These are phyloP conservation scores for Nomada fabriciana DNA, from an alignment of 2,888 invertebrate genomes.

Conservation along the genomic window DNA sequence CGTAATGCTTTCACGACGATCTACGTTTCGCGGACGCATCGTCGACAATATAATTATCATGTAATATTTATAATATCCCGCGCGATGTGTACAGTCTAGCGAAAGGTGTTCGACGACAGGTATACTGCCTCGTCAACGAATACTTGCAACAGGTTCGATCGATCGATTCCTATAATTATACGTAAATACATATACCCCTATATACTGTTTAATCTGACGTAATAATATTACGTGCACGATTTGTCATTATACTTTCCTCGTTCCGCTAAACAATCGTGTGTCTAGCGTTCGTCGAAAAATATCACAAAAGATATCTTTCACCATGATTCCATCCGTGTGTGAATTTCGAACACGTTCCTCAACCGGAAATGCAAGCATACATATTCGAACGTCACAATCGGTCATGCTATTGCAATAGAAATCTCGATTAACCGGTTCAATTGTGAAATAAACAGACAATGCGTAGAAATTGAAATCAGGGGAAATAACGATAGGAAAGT, in stretches of 20 bases:
- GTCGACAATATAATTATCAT: conserved; percentile 10
- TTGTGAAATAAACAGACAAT: too few relatives aligned
- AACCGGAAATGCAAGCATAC: conserved; percentile 29
- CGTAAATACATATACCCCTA: conserved; percentile 24
- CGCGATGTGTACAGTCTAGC: conserved; percentile 23
- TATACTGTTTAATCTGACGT: conserved; percentile 6
- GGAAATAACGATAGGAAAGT: too few relatives aligned
- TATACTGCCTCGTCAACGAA: neutral
- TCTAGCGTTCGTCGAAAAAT: conserved; percentile 24
- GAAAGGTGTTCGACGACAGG: conserved; percentile 53
- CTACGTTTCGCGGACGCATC: conserved; percentile 52
- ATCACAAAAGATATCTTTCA: neutral
- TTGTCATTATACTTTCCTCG: conserved; percentile 42
- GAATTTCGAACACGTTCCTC: conserved; percentile 49
- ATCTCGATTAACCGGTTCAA: too few relatives aligned
- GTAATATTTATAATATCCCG: conserved; percentile 7
- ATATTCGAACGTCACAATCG: conserved; percentile 60
- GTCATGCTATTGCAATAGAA: neutral
- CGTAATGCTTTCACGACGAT: conserved; percentile 31
- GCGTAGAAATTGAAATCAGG: too few relatives aligned
- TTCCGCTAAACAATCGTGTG: conserved; percentile 21
- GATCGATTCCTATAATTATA: conserved; percentile 8
- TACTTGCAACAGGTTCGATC: neutral
- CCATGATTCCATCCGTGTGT: neutral
- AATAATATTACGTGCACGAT: conserved; percentile 26